A percentile compares a stretch with the other conserved stretches of the same genome.
Conservation (phyloP, 1,140 invertebrate species). For the Drosophila busckii region DNA sequence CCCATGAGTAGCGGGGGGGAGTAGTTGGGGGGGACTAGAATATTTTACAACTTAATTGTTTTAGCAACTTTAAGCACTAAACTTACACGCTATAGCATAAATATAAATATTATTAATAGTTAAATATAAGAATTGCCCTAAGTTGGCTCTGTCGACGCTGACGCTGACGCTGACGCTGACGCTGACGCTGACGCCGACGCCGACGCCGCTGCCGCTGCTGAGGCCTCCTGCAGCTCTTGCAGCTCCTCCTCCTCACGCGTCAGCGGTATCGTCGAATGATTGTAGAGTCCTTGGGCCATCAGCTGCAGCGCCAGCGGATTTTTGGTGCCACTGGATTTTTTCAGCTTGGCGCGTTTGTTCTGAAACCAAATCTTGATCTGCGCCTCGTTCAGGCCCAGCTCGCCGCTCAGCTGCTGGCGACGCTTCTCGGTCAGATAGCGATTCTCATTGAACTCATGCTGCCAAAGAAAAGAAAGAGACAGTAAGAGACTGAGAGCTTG, state of each 20-base stretch:
- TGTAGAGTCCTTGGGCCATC: conserved; percentile 94
- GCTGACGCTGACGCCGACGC: conserved; percentile 3
- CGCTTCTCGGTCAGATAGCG: conserved; percentile 94
- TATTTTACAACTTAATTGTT: conserved; percentile 71
- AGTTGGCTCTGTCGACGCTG: conserved; percentile 9
- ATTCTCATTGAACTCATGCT: conserved; percentile 93
- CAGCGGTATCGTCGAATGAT: conserved; percentile 89
- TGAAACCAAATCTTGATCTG: conserved; percentile 99
- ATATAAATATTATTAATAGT: conserved; percentile 44
- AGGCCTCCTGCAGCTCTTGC: conserved; percentile 75
- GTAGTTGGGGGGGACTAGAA: conserved; percentile 60
- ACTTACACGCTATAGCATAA: conserved; percentile 63
- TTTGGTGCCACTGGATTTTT: conserved; percentile 90
- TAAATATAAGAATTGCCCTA: conserved; percentile 18
- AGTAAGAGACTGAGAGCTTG: not conserved
- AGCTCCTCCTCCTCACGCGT: conserved; percentile 87
- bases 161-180: not conserved
- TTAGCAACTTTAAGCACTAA: conserved; percentile 34
- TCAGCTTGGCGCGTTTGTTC: conserved; percentile 97
- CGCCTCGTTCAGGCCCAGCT: conserved; percentile 93
- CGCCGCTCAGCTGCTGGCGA: conserved; percentile 90
- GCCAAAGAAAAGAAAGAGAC: not conserved
- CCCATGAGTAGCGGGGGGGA: too few relatives aligned
- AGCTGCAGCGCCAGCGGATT: conserved; percentile 92
- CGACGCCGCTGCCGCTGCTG: conserved; percentile 30